Base-by-base conservation (phyloP, 2,113 vertebrate genomes). In the Chrysochloris asiatica region DNA sequence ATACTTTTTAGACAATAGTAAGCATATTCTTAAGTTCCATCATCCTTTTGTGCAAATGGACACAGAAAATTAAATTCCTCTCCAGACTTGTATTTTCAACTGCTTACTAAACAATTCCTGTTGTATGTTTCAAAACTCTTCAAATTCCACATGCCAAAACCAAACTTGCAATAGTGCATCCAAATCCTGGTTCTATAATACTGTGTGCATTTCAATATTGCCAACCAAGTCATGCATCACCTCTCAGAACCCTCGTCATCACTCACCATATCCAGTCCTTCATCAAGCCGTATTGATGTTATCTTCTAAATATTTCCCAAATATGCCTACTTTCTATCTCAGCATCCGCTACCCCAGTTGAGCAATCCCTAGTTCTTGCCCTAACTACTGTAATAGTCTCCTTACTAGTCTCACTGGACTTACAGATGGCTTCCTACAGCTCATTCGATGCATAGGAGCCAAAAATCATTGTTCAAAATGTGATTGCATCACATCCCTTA, bases 91-190 rank as follows among this genome's bases (percentile, higher is more conserved):
- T 88, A 65, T 10, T 75, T 92, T 38, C 67, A 77, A 16, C 19
- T 94, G 36, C 36, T 89, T 91, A 65, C 52, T 82, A 67, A 89
- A 69, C 17, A 50, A 45, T 56, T 89, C 30, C 48, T 45, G 1
- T 75, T 88, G 38, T 13, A 48, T 92, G 38, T 73, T 21, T 89
- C 76, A 83, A 83, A 94, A 38, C 9, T 88, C 50, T 41, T 90
- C 43, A 81, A 72, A 90, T 7, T 92, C 63, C 11, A 59, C 72
- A 63, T 56, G 43, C n/a, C n/a, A 80, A 92, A 88, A 80, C 7
- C 13, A 80, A 86, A 52, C 54, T 71, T 94, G 56, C 75, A 30
- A 41, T 76, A 82, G 11, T 54, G n/a, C 22, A 9, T 71, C 16
- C 14, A 52, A 79, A 71, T 83, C 2, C 3, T 45, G 4, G 52